Conservation (phyloP, 1,140 invertebrate genomes). For the Hyles vespertilio region DNA sequence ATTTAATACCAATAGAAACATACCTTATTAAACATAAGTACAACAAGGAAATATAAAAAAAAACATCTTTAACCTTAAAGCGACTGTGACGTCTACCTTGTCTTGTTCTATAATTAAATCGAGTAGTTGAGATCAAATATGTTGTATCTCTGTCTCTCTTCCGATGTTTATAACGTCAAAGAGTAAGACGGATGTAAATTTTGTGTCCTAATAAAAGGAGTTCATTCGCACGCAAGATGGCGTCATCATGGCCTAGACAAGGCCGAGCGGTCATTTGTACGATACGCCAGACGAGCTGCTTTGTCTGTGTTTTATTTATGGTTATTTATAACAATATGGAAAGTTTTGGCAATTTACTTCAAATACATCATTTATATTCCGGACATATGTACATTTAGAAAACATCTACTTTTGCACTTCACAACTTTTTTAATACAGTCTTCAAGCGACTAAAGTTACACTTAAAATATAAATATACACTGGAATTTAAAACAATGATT, state of each 20-base stretch:
- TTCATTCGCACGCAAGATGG: constrained; percentile 61
- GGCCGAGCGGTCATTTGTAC: constrained; percentile 69
- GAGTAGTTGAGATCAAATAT: constrained; percentile 19
- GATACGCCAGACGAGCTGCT: constrained; percentile 58
- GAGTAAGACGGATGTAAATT: constrained; percentile 48
- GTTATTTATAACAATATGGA: constrained; percentile 19
- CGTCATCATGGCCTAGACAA: constrained; percentile 73
- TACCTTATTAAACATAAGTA: too few species aligned
- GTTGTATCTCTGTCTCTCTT: constrained; percentile 32
- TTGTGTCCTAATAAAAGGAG: constrained; percentile 57
- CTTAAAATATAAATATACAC: background rate
- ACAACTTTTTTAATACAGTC: background rate
- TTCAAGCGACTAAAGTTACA: background rate
- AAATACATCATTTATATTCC: background rate
- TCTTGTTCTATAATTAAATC: constrained; percentile 39
- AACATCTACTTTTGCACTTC: background rate
- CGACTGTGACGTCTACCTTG: constrained; percentile 22
- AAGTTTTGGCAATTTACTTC: constrained; percentile 7
- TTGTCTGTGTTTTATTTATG: constrained; percentile 42
- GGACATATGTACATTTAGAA: background rate
- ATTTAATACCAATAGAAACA: too few species aligned
- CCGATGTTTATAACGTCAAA: constrained; percentile 16
- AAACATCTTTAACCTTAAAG: background rate
- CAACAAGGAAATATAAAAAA: constrained; percentile 3
- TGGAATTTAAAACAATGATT: background rate